phyloP scores from a whole-genome alignment of 2,113 vertebrate genomes.

The Morone saxatilis region DNA sequence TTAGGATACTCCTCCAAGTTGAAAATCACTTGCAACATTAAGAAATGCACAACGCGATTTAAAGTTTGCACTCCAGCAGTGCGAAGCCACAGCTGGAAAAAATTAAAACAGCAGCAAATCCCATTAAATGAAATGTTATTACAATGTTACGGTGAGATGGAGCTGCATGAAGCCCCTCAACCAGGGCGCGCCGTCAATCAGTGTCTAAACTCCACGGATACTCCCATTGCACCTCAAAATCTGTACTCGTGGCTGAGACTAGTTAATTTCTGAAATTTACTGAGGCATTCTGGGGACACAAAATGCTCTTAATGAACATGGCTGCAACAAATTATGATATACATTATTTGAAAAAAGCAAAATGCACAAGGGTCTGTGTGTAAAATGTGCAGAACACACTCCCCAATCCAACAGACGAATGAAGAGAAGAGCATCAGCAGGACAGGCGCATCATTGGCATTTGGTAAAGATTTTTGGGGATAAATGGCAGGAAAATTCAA shows the following conservation, averaged over 20 bases:
- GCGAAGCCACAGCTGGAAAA: slow-evolving; percentile 10
- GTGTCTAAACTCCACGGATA: slow-evolving; percentile 58
- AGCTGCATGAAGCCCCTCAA: slow-evolving; percentile 47
- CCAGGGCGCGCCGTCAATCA: slow-evolving; percentile 54
- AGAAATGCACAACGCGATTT: slow-evolving; percentile 24
- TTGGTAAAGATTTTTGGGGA: neutral
- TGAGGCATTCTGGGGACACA: neutral
- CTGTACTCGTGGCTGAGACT: neutral
- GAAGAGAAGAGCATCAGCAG: slow-evolving; percentile 12
- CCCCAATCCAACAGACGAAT: neutral
- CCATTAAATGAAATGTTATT: slow-evolving; percentile 40
- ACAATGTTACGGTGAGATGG: slow-evolving; percentile 24
- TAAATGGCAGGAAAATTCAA: neutral
- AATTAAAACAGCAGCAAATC: slow-evolving; percentile 48
- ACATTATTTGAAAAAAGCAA: neutral
- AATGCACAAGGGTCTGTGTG: neutral
- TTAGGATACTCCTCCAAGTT: slow-evolving; percentile 24
- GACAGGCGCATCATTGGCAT: neutral
- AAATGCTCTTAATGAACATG: neutral
- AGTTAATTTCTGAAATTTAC: neutral
- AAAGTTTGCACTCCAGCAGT: slow-evolving; percentile 23
- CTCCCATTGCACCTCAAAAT: slow-evolving; percentile 24
- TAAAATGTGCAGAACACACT: neutral
- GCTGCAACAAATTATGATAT: neutral
- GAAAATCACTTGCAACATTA: neutral